Conservation (phyloP, 2,113 vertebrate species). For the Salvelinus sp. region DNA sequence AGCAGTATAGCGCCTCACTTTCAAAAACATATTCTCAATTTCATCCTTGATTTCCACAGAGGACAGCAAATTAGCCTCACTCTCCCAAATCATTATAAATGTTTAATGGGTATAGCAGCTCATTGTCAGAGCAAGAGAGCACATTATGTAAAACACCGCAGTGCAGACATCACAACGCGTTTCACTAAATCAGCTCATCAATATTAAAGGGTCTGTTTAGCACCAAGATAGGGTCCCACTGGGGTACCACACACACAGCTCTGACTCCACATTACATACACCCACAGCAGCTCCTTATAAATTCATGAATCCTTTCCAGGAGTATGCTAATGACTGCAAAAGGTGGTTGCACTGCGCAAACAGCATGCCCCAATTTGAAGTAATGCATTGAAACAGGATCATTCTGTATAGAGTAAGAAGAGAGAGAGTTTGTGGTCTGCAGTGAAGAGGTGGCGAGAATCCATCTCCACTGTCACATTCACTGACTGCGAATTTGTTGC, state of each 20-base stretch:
- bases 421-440: not conserved
- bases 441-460: slow-evolving; percentile 24
- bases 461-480: not conserved
- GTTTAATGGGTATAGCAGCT: slow-evolving; percentile 41
- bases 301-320: slow-evolving; percentile 50
- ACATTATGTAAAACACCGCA: slow-evolving; percentile 63
- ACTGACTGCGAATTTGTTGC: slow-evolving; percentile 19
- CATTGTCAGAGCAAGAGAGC: no score
- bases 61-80: slow-evolving; percentile 25
- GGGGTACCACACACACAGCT: not conserved
- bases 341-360: slow-evolving; percentile 11
- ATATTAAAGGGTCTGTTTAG: slow-evolving; percentile 55
- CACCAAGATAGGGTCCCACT: slow-evolving; percentile 13
- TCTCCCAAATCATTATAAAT: slow-evolving; percentile 41
- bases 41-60: slow-evolving; percentile 9
- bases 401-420: slow-evolving; percentile 20
- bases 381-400: slow-evolving; percentile 58
- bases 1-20: not conserved
- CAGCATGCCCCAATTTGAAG: slow-evolving; percentile 49
- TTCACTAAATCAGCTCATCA: slow-evolving; percentile 37
- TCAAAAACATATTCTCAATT: no score
- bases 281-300: slow-evolving; percentile 26
- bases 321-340: slow-evolving; percentile 33
- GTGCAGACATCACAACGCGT: slow-evolving; percentile 37
- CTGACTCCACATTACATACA: slow-evolving; percentile 34